A percentile compares a stretch with the other conserved stretches of the same genome.
phyloP scores from a whole-genome alignment of 2,888 invertebrate genomes.

The Andrena bicolor region DNA sequence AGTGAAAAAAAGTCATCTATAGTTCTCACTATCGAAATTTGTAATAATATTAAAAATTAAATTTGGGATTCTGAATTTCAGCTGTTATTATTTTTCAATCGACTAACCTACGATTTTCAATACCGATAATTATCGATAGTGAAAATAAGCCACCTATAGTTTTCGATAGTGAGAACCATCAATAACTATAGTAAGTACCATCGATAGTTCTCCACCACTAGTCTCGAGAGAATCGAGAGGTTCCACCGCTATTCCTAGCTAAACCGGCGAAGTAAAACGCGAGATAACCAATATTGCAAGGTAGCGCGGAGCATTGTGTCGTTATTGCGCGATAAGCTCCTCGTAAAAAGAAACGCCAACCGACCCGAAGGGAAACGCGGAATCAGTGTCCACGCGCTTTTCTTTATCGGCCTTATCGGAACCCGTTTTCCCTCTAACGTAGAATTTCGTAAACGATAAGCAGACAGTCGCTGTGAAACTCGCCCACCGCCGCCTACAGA shows the following conservation, averaged over 20 bases:
- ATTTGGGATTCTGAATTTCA: too few species aligned
- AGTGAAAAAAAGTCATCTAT: too few species aligned
- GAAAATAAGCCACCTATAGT: too few species aligned
- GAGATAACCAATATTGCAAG: conserved; percentile 51
- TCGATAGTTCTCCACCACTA: too few species aligned
- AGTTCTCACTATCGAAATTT: too few species aligned
- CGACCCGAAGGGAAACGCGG: background rate
- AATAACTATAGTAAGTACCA: too few species aligned
- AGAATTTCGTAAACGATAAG: background rate
- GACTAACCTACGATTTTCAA: too few species aligned
- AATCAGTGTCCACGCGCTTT: conserved; percentile 18
- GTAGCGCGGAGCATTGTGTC: conserved; percentile 41
- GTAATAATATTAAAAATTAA: too few species aligned
- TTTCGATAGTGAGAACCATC: too few species aligned
- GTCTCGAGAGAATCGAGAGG: background rate
- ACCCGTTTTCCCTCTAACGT: conserved; percentile 8
- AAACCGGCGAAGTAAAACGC: conserved; percentile 24
- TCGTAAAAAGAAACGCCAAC: conserved; percentile 36
- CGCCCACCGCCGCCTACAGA: too few species aligned
- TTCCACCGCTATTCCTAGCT: conserved; percentile 24
- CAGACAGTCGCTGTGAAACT: background rate
- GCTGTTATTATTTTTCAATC: too few species aligned
- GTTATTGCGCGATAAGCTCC: conserved; percentile 31
- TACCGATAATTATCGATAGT: too few species aligned
- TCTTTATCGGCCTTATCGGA: conserved; percentile 27